phyloP scores from a whole-genome alignment of 2,113 vertebrate species.

The Dicentrarchus labrax region DNA sequence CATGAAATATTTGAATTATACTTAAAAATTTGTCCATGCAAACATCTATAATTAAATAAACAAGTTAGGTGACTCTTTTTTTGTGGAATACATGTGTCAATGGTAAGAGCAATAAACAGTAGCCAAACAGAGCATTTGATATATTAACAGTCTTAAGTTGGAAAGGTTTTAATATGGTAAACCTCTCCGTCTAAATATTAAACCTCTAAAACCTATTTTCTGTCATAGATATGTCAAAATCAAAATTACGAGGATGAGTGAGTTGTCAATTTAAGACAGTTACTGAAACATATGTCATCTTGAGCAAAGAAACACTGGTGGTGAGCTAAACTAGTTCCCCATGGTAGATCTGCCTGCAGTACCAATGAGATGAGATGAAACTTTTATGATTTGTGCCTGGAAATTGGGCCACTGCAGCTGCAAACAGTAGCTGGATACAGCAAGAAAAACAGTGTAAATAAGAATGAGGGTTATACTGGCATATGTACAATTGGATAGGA shows the following conservation, averaged over 20 bases:
- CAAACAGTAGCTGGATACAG: slow-evolving; percentile 15
- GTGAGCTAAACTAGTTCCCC: slow-evolving; percentile 30
- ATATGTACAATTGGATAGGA: neutral
- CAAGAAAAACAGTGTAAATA: slow-evolving; percentile 13
- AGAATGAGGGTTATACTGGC: neutral
- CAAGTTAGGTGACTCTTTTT: too few relatives aligned
- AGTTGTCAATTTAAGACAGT: neutral
- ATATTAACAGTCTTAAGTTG: neutral
- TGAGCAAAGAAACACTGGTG: slow-evolving; percentile 20
- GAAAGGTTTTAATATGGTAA: neutral
- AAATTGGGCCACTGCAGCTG: slow-evolving; percentile 61
- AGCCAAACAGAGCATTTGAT: neutral
- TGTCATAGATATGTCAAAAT: slow-evolving; percentile 11
- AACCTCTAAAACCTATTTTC: neutral
- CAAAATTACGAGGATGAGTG: too few relatives aligned
- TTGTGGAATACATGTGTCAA: neutral
- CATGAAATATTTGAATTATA: neutral
- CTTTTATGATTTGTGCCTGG: slow-evolving; percentile 53
- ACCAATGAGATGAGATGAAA: slow-evolving; percentile 49
- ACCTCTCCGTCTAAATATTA: neutral
- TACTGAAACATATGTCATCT: slow-evolving; percentile 5
- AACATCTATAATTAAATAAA: neutral
- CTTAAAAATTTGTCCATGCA: neutral
- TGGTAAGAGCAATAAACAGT: neutral
- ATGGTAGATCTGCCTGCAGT: slow-evolving; percentile 45